Conservation (phyloP, 2,888 invertebrate genomes). For the Phalera bucephala region DNA sequence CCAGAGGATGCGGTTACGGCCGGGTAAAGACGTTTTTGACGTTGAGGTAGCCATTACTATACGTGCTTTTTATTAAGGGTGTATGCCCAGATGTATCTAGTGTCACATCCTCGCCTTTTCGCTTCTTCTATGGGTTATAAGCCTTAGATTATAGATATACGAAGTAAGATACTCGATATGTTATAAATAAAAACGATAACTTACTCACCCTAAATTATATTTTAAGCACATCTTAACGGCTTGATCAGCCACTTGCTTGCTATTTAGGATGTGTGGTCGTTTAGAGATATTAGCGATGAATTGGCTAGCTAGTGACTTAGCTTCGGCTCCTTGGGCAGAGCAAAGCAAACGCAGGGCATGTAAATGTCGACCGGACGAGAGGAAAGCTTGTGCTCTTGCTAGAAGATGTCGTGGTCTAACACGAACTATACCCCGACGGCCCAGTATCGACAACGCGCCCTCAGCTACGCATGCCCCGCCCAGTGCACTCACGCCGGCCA, state of each 20-base stretch:
- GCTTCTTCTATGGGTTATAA: no score
- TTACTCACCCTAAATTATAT: constrained; percentile 58
- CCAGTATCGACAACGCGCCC: constrained; percentile 82
- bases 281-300: constrained; percentile 56
- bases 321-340: constrained; percentile 50
- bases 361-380: constrained; percentile 83
- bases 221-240: constrained; percentile 65
- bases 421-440: constrained; percentile 85
- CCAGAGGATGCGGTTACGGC: no score
- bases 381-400: constrained; percentile 78
- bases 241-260: constrained; percentile 63
- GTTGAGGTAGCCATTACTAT: no score
- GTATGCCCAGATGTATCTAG: no score
- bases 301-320: constrained; percentile 47
- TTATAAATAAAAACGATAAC: no score
- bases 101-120: no score
- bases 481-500: constrained; percentile 82
- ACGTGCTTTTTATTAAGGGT: no score
- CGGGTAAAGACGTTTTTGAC: no score
- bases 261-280: constrained; percentile 56
- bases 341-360: constrained; percentile 65
- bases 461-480: constrained; percentile 75
- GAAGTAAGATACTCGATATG: no score
- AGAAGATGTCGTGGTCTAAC: constrained; percentile 84
- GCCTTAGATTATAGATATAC: no score